Conservation (phyloP, 2,797 vertebrate species). For the Echiichthys vipera region DNA sequence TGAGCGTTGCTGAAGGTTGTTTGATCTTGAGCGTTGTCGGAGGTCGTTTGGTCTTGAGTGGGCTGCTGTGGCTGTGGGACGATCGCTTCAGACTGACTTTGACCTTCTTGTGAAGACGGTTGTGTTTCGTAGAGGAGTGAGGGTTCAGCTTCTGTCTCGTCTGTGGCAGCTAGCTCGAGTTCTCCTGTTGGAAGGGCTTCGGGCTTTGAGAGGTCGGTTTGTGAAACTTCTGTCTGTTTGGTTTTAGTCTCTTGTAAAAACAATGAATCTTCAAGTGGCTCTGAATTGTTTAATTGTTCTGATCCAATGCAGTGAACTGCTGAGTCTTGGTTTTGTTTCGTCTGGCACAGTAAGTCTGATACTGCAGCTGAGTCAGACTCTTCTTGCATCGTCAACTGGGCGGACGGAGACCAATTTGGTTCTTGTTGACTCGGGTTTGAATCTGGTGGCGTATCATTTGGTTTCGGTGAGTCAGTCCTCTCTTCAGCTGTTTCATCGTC, state of each 20-base stretch:
- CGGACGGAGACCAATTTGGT: neutral
- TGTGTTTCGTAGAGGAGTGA: neutral
- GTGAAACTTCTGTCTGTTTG: neutral
- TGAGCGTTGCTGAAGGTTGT: neutral
- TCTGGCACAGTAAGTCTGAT: neutral
- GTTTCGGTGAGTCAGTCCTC: neutral
- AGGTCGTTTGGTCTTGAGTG: slow-evolving; percentile 7
- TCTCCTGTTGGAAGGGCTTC: slow-evolving; percentile 8
- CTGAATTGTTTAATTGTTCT: slow-evolving; percentile 10
- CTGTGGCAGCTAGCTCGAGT: neutral
- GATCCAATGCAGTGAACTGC: neutral
- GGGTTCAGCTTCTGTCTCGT: neutral
- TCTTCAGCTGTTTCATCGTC: neutral
- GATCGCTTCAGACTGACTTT: neutral
- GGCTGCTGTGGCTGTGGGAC: slow-evolving; percentile 9
- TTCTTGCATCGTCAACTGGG: neutral
- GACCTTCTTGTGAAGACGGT: neutral
- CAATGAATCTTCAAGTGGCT: neutral
- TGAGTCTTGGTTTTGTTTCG: neutral
- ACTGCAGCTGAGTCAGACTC: slow-evolving; percentile 11
- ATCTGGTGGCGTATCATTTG: neutral
- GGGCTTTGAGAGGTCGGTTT: slow-evolving; percentile 4
- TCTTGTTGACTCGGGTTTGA: slow-evolving; percentile 23
- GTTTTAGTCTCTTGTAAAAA: neutral
- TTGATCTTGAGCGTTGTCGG: too few relatives aligned